These are phyloP conservation scores for Anoplolepis gracilipes DNA, from an alignment of 1,140 invertebrate genomes.

Conservation along the genomic window DNA sequence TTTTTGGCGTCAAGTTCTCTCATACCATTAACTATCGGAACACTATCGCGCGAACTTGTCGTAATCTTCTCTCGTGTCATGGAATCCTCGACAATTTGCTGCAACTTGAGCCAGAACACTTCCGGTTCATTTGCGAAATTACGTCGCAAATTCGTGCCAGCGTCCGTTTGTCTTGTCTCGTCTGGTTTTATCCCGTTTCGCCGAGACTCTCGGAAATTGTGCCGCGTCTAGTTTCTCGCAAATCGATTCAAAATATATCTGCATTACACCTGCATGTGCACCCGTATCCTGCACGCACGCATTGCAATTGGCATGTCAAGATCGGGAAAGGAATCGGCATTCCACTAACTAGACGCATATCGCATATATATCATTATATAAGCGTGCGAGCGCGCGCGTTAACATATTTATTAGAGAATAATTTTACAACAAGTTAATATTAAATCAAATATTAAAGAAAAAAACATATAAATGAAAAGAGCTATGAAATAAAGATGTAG, in stretches of 20 bases:
- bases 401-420: not conserved
- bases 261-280: conserved; percentile 50
- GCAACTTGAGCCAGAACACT: conserved; percentile 48
- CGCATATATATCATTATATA: conserved; percentile 12
- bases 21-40: not conserved
- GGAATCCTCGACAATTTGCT: conserved; percentile 1
- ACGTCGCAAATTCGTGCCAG: conserved; percentile 42
- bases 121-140: conserved; percentile 67
- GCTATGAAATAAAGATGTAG: not conserved
- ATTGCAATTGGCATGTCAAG: conserved; percentile 28
- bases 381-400: not conserved
- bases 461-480: not conserved
- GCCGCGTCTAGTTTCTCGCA: conserved; percentile 36
- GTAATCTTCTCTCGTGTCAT: conserved; percentile 28
- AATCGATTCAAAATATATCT: conserved; percentile 59
- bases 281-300: not conserved
- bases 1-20: not conserved
- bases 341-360: conserved; percentile 29
- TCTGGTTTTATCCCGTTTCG: too few species aligned
- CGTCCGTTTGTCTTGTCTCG: conserved; percentile 23
- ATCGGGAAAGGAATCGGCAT: conserved; percentile 61
- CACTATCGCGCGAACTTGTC: not conserved
- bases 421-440: not conserved
- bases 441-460: not conserved
- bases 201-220: conserved; percentile 49